phyloP scores from a whole-genome alignment of 2,888 invertebrate species.

The Ernsta delagoae region DNA sequence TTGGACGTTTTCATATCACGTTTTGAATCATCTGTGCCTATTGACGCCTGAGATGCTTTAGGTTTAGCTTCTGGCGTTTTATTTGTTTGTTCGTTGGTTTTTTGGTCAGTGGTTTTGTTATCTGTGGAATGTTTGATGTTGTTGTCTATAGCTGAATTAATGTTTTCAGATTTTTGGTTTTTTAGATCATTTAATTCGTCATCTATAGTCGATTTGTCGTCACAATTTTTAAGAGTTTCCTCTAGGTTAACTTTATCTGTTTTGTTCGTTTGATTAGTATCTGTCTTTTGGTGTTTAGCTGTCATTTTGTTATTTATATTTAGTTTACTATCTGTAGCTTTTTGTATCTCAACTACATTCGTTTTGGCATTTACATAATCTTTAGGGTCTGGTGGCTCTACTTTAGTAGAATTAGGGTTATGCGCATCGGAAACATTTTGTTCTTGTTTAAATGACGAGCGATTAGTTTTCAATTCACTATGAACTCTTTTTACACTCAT shows the following conservation, averaged over 20 bases:
- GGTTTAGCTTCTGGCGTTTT: too few relatives aligned
- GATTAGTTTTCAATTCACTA: background rate
- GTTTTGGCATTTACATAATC: background rate
- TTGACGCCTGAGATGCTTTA: too few relatives aligned
- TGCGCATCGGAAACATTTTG: background rate
- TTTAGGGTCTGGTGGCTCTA: background rate
- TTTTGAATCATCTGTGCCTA: too few relatives aligned
- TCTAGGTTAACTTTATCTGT: background rate
- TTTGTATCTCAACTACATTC: background rate
- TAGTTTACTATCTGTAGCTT: background rate
- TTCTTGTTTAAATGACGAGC: too few relatives aligned
- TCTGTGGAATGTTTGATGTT: background rate
- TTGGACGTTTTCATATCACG: too few relatives aligned
- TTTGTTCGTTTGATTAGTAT: too few relatives aligned
- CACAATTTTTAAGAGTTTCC: background rate
- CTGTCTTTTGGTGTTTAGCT: background rate
- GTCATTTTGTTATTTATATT: background rate
- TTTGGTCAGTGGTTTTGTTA: constrained; percentile 48
- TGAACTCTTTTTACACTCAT: too few relatives aligned
- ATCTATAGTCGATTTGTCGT: background rate
- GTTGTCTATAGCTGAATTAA: too few relatives aligned
- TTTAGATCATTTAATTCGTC: background rate
- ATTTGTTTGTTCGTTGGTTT: background rate
- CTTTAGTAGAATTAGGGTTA: constrained; percentile 5
- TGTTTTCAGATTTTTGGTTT: too few relatives aligned